Base-by-base conservation (phyloP, 2,888 invertebrate genomes). In the Chalcis sispes region DNA sequence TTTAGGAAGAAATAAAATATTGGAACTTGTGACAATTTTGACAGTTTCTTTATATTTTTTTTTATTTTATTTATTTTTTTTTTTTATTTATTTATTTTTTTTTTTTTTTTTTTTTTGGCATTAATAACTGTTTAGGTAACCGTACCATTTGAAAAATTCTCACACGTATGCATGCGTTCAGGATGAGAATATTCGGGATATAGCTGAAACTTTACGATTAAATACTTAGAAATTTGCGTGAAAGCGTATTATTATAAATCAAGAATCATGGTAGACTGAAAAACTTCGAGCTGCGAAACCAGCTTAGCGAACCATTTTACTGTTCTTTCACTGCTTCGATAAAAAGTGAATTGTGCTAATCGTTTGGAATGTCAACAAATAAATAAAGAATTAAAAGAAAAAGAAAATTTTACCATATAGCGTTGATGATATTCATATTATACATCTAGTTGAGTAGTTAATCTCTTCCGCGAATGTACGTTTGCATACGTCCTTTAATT, bases 401-500 rank as follows among this genome's bases (percentile, higher is more conserved):
- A 56, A 66, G 13, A 67, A 74, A 66, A 70, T 79, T 79, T 75
- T 77, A 15, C 23, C 50, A 32, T 69, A 36, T 73, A 77, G 64
- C 65, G 56, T 67, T 77, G 48, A n/a, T n/a, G n/a, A 65, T 79
- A 81, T 83, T 82, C 81, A 80, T 80, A 83, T 80, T 81, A 79
- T 80, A 80, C 72, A 80, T 82, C 80, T 85, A 85, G 82, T 80
- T 81, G 79, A 82, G 79, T 83, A 83, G 84, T 81, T 82, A 82
- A 82, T 83, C 81, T 82, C 82, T 85, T 85, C 83, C 81, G 81
- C 82, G 83, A 85, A 83, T 85, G 84, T 84, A 82, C 82, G 83
- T 85, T 85, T 85, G 82, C 85, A 86, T 85, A 86, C 81, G 81
- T 82, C 82, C 80, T 80, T 82, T 83, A 81, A 36, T 85, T 85